phyloP scores from a whole-genome alignment of 2,113 vertebrate genomes.

The Bubo blakistoni region DNA sequence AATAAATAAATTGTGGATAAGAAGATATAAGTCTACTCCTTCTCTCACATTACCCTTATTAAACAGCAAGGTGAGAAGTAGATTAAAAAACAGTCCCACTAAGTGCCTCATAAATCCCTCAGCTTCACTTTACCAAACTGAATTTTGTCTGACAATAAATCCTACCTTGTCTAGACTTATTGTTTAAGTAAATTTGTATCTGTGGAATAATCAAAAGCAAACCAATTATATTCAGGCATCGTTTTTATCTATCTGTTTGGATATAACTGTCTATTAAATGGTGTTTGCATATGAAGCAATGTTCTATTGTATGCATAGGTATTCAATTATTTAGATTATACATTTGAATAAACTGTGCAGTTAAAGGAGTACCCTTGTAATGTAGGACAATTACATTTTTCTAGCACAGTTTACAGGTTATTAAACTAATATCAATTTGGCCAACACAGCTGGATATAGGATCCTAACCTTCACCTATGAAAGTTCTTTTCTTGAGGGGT shows the following conservation, averaged over 20 bases:
- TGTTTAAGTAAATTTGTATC: conserved; percentile 78
- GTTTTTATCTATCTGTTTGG: conserved; percentile 77
- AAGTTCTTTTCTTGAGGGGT: conserved; percentile 61
- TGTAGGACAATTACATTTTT: conserved; percentile 80
- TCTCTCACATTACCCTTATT: background rate
- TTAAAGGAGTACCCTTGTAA: conserved; percentile 76
- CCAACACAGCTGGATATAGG: conserved; percentile 68
- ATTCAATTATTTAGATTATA: conserved; percentile 83
- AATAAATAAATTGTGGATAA: background rate
- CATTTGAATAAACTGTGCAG: conserved; percentile 77
- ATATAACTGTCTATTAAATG: conserved; percentile 78
- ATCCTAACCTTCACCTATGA: conserved; percentile 68
- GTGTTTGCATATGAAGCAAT: conserved; percentile 77
- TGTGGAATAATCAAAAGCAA: conserved; percentile 79
- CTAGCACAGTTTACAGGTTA: conserved; percentile 77
- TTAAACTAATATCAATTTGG: conserved; percentile 78
- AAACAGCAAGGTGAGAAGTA: conserved; percentile 35
- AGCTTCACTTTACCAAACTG: conserved; percentile 41
- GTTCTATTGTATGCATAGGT: conserved; percentile 75
- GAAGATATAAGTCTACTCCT: background rate
- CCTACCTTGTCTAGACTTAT: conserved; percentile 63
- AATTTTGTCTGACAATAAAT: conserved; percentile 65
- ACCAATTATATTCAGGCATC: conserved; percentile 76
- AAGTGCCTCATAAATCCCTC: conserved; percentile 28
- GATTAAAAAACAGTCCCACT: conserved; percentile 19